Conservation (phyloP, 2,888 invertebrate species). For the Philereme transversata region DNA sequence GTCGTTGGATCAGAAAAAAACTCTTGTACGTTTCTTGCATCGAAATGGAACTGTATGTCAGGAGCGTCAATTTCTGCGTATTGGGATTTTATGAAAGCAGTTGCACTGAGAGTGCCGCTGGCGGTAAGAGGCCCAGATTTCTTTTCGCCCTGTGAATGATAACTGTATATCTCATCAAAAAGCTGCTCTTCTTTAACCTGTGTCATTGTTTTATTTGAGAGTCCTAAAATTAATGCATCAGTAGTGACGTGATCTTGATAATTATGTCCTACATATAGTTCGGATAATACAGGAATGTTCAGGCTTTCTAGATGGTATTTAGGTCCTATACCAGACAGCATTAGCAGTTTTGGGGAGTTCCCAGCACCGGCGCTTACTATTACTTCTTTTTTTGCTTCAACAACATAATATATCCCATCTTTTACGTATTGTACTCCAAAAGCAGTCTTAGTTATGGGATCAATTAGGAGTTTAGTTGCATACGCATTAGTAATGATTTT, state of each 20-base stretch:
- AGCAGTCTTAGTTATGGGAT: conserved; percentile 78
- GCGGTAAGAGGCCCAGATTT: conserved; percentile 81
- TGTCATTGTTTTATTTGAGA: conserved; percentile 84
- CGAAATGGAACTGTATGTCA: conserved; percentile 87
- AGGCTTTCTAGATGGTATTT: conserved; percentile 75
- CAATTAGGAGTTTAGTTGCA: conserved; percentile 84
- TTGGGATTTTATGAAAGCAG: conserved; percentile 85
- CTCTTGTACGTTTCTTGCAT: conserved; percentile 82
- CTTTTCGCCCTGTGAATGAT: conserved; percentile 61
- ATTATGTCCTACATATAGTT: conserved; percentile 89
- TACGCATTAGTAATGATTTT: conserved; percentile 78
- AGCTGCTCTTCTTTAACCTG: conserved; percentile 63
- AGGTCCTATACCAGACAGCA: conserved; percentile 88
- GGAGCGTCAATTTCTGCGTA: conserved; percentile 76
- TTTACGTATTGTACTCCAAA: conserved; percentile 69
- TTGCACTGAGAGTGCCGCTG: conserved; percentile 80
- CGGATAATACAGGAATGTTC: conserved; percentile 82
- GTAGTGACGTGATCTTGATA: conserved; percentile 90
- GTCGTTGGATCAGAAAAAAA: conserved; percentile 84
- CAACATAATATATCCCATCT: conserved; percentile 71
- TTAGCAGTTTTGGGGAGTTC: conserved; percentile 86
- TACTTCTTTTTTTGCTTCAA: conserved; percentile 84
- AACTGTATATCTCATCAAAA: conserved; percentile 69
- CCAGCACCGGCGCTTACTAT: conserved; percentile 84
- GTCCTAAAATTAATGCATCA: conserved; percentile 72